phyloP scores from a whole-genome alignment of 2,797 vertebrate genomes.

The Gallirallus australis region DNA sequence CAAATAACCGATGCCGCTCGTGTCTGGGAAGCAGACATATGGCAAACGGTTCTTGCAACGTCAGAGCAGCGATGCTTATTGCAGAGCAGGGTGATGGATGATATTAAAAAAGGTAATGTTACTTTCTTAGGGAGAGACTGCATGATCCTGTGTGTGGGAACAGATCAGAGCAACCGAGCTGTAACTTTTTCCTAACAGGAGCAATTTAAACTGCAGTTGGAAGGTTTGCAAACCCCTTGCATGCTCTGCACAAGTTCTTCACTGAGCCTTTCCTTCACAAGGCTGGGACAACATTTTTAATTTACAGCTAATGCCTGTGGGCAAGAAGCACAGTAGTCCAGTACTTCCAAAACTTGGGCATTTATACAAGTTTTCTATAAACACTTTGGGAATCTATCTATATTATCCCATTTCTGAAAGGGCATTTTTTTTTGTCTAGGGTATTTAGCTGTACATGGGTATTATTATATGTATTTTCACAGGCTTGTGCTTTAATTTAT shows the following conservation, averaged over 20 bases:
- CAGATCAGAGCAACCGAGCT: constrained; percentile 8
- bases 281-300: not conserved
- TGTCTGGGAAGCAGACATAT: not conserved
- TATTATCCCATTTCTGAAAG: constrained; percentile 18
- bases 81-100: constrained; percentile 32
- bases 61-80: constrained; percentile 38
- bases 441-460: constrained; percentile 41
- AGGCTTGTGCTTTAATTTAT: constrained; percentile 39
- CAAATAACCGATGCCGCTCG: not conserved
- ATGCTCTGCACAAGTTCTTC: not conserved
- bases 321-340: not conserved
- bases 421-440: constrained; percentile 25
- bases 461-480: constrained; percentile 52
- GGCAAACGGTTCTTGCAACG: not conserved
- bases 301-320: not conserved
- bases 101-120: constrained; percentile 1
- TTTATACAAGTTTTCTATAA: constrained; percentile 24
- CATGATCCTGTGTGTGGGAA: not conserved
- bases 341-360: not conserved
- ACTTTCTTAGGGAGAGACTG: not conserved
- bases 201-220: not conserved
- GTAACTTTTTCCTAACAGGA: not conserved
- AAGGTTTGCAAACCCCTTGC: constrained; percentile 21
- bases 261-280: not conserved
- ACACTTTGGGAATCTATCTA: not conserved